Conservation (phyloP, 2,113 vertebrate species). For the Malurus alboscapulatus region DNA sequence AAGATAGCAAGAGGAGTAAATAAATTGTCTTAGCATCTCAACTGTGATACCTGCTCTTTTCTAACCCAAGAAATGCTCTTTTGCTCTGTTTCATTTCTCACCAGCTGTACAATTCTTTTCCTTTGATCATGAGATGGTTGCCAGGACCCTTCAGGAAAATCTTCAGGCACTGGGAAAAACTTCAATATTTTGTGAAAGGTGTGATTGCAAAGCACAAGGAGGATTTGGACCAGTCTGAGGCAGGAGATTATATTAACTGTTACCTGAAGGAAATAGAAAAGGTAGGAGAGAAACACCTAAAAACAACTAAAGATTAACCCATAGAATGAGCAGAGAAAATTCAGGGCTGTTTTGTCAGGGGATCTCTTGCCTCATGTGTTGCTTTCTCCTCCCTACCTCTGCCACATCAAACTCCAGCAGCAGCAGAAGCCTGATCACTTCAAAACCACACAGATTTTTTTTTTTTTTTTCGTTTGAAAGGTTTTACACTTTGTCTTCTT, state of each 20-base stretch:
- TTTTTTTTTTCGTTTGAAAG: background rate
- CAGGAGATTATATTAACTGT: constrained; percentile 82
- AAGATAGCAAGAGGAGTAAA: background rate
- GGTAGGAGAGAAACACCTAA: constrained; percentile 53
- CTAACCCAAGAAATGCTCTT: background rate
- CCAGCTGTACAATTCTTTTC: constrained; percentile 77
- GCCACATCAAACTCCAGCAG: background rate
- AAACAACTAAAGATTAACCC: background rate
- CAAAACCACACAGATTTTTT: background rate
- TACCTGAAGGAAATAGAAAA: constrained; percentile 83
- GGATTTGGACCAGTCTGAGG: constrained; percentile 68
- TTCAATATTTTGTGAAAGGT: constrained; percentile 64
- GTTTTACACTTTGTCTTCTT: constrained; percentile 39
- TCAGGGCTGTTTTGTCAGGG: background rate
- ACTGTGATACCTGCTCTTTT: background rate
- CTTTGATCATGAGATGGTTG: constrained; percentile 76
- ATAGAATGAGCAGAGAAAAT: background rate
- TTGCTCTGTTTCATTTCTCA: constrained; percentile 1
- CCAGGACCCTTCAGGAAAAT: constrained; percentile 78
- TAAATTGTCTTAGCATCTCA: background rate
- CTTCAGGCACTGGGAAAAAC: constrained; percentile 48
- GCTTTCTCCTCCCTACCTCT: background rate
- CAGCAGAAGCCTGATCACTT: constrained; percentile 15
- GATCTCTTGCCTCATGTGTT: rapidly evolving
- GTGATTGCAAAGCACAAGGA: constrained; percentile 75